Conservation (phyloP, 2,797 vertebrate species). For the Tragelaphus eurycerus region DNA sequence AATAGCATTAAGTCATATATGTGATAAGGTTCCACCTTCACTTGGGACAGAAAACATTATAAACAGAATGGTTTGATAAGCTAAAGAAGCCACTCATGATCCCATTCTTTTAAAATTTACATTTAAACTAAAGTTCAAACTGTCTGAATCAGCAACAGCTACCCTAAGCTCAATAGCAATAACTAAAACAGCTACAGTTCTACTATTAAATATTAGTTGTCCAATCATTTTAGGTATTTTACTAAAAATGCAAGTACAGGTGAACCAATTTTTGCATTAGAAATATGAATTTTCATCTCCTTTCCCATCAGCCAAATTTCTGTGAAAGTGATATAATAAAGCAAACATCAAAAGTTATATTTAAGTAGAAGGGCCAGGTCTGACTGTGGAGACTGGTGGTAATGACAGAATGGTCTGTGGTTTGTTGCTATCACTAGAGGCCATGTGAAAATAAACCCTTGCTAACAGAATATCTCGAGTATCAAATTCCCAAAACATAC, state of each 20-base stretch:
- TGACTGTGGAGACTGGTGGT: neutral
- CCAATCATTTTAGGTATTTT: neutral
- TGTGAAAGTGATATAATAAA: neutral
- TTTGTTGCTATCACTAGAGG: neutral
- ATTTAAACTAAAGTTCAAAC: neutral
- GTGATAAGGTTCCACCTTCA: neutral
- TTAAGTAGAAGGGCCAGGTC: neutral
- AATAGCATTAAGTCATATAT: neutral
- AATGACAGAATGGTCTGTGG: neutral
- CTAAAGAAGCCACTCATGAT: neutral
- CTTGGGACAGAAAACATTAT: neutral
- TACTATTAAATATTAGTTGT: neutral
- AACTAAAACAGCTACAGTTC: neutral
- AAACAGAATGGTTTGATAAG: neutral
- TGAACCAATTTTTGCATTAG: neutral
- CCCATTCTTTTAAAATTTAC: neutral
- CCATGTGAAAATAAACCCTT: neutral
- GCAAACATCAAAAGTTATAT: neutral
- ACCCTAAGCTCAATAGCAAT: neutral
- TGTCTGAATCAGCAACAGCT: neutral
- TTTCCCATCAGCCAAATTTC: neutral
- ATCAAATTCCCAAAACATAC: neutral
- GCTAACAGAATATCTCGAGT: neutral
- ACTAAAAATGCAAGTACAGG: neutral
- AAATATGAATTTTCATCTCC: neutral